Evolutionary conservation across 2,797 vertebrate genomes (phyloP).

Genomic region (Selene dorsalis): DNA sequence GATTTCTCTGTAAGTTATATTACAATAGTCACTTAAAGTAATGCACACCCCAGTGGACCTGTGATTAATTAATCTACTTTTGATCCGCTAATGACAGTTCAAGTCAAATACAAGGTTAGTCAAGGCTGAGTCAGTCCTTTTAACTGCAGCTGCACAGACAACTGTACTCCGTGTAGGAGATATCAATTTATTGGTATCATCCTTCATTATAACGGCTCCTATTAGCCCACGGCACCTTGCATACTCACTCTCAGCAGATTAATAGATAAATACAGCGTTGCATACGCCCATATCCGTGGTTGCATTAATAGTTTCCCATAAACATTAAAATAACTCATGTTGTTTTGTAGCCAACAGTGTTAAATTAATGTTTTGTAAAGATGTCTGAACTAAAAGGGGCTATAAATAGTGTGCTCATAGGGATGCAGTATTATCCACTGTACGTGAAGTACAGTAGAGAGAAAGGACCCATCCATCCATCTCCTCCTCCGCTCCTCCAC

Average conservation of each 20-base stretch:
- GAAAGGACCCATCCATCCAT: slow-evolving; percentile 72
- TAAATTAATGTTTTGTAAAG: slow-evolving; percentile 42
- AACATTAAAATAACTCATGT: slow-evolving; percentile 49
- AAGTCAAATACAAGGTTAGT: slow-evolving; percentile 82
- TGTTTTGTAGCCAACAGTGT: slow-evolving; percentile 45
- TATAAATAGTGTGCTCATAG: slow-evolving; percentile 31
- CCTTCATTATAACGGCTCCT: slow-evolving; percentile 73
- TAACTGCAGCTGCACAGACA: slow-evolving; percentile 60
- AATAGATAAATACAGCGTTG: slow-evolving; percentile 44
- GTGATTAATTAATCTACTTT: slow-evolving; percentile 83
- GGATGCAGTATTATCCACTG: slow-evolving; percentile 73
- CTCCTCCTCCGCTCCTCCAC: slow-evolving; percentile 50
- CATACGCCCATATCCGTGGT: slow-evolving; percentile 3
- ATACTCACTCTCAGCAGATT: slow-evolving; percentile 54
- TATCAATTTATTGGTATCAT: slow-evolving; percentile 79
- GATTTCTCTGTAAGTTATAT: slow-evolving; percentile 81
- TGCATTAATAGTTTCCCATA: slow-evolving; percentile 51
- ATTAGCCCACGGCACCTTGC: slow-evolving; percentile 58
- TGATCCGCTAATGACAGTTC: slow-evolving; percentile 82
- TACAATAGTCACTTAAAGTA: slow-evolving; percentile 84
- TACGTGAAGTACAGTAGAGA: slow-evolving; percentile 82
- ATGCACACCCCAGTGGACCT: slow-evolving; percentile 71
- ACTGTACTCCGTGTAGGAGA: slow-evolving; percentile 61
- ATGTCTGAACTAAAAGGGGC: slow-evolving; percentile 22
- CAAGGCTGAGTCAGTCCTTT: slow-evolving; percentile 82